Base-by-base conservation (phyloP, 2,888 invertebrate genomes). In the Euzetes globulus region DNA sequence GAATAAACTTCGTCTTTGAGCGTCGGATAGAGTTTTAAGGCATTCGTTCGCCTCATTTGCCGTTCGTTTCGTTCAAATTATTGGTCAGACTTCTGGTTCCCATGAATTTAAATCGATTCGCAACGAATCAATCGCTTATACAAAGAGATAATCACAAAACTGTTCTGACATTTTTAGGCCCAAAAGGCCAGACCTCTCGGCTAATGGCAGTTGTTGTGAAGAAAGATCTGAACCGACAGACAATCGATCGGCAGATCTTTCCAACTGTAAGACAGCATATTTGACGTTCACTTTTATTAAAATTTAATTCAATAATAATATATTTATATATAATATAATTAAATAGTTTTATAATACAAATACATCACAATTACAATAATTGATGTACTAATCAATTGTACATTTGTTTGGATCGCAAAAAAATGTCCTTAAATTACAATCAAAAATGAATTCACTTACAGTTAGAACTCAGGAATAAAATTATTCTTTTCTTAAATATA, bases 331-430 rank as follows among this genome's bases (percentile, higher is more conserved):
- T 22, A 22, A 22, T 58, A 58, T 29, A 60, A 60, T 60, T 60
- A 33, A 33, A 60, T 60, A 27, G 22, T 22, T 55, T 55, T 60
- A 60, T 60, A 60, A 60, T 60, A 60, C 60, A 60, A 60, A 60
- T 60, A 60, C 60, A 60, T 60, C 60, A 60, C 60, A 60, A 60
- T 60, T 60, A 60, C 33, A 60, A 33, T 60, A 29, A 55, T 55
- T 55, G 55, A 55, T 55, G 55, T 55, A 19, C 55, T 55, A 55
- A 55, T 55, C 55, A 55, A 55, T 25, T 55, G 55, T 55, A 55
- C 55, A 55, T 55, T 55, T 55, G 55, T 55, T 55, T 55, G 22
- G 22, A 50, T 22, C 41, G 41, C 41, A 41, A 41, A 11, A n/a
- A 41, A 41, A 41, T 41, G 41, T 33, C 41, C 1, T 41, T 55